Evolutionary conservation across 1,140 invertebrate species (phyloP), one percentile per base, ranked within the genome.

Genomic region (Marisa cornuarietis): DNA sequence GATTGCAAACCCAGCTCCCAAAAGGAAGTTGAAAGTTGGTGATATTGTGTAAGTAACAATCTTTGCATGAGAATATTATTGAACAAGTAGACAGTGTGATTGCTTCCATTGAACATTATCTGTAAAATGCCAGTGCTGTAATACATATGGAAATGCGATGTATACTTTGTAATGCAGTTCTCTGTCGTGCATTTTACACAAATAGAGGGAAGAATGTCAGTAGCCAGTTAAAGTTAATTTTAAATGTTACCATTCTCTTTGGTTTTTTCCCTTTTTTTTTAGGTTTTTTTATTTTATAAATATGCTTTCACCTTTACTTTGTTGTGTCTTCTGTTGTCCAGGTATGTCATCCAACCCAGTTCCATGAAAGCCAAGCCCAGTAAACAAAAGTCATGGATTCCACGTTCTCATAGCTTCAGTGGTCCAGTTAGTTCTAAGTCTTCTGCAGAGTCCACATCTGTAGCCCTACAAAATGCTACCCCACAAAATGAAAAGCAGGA

Each of bases 271-370:
- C n/a, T n/a, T n/a, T n/a, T n/a, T n/a, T n/a, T n/a, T n/a, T n/a
- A n/a, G n/a, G n/a, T 42, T 4, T 0, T 42, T 42, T 42, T 42
- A 42, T 42, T 42, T 42, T 42, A 6, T 4, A 42, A 42, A 2
- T 4, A 42, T 42, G 31, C 31, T 42, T 18, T 58, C 54, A 11
- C 31, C 24, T 80, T 58, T 49, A 42, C 20, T 78, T 11, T 49
- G 73, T 74, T 24, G 62, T 51, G 54, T 24, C 6, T 42, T 62
- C 49, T 76, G 2, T 62, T 76, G 65, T 68, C 24, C 82, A 88
- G 87, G 51, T 88, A 88, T 79, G 87, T 88, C 22, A 85, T 88
- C 66, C 87, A 88, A 78, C 87, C 87, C 16, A 85, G 85, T 71
- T 85, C 85, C 54, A 88, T 88, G 87, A 83, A 81, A 81, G 87